A percentile compares a stretch with the other conserved stretches of the same genome.
These are phyloP conservation scores for Buathra laborator DNA, from an alignment of 2,888 invertebrate species.

Conservation along the genomic window DNA sequence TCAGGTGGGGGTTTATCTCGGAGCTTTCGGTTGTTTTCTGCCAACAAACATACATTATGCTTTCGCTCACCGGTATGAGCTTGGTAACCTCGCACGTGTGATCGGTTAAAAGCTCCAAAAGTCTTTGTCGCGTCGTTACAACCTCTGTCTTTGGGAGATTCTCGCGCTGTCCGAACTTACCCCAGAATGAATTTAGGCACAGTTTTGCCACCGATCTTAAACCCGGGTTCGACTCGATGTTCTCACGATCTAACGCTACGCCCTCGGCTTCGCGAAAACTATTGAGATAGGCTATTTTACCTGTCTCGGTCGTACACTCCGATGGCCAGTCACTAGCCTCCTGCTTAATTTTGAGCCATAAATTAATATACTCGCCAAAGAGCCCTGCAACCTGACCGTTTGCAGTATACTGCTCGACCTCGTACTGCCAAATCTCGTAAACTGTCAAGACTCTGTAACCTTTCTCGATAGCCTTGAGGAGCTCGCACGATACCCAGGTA, in stretches of 20 bases:
- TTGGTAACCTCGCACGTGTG: too few relatives aligned
- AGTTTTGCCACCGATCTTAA: slow-evolving; percentile 74
- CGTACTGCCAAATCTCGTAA: too few relatives aligned
- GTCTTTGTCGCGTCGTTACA: too few relatives aligned
- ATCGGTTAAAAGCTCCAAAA: too few relatives aligned
- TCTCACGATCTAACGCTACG: slow-evolving; percentile 67
- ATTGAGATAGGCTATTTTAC: too few relatives aligned
- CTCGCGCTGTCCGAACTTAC: slow-evolving; percentile 74
- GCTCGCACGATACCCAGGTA: slow-evolving; percentile 78
- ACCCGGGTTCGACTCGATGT: slow-evolving; percentile 72
- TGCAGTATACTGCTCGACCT: too few relatives aligned
- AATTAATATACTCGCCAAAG: slow-evolving; percentile 76
- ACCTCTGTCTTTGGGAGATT: slow-evolving; percentile 67
- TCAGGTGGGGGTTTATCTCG: slow-evolving; percentile 51
- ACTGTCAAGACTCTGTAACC: too few relatives aligned
- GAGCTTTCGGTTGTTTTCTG: neutral
- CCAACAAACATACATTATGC: slow-evolving; percentile 68
- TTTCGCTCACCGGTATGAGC: too few relatives aligned
- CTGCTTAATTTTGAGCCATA: slow-evolving; percentile 74
- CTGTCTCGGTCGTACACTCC: slow-evolving; percentile 38
- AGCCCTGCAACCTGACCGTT: slow-evolving; percentile 57
- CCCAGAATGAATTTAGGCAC: slow-evolving; percentile 76
- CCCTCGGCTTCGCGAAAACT: slow-evolving; percentile 65
- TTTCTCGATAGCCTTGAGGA: slow-evolving; percentile 75
- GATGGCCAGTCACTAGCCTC: slow-evolving; percentile 73